Base-by-base conservation (phyloP, 2,888 invertebrate genomes). In the Penaeus monodon region DNA sequence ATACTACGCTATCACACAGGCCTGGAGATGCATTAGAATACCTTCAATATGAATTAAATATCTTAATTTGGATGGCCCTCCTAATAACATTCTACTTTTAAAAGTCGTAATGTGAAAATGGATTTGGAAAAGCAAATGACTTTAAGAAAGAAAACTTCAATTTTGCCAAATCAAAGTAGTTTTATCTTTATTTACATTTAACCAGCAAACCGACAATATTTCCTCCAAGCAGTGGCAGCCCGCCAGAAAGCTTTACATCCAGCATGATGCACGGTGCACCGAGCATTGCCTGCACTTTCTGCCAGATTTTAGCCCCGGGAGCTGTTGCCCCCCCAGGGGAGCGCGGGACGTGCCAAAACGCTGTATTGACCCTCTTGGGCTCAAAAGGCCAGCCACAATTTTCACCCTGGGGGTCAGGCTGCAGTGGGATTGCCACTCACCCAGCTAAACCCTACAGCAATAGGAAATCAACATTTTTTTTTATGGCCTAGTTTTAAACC, bases 231-330 rank as follows among this genome's bases (percentile, higher is more conserved):
- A 76, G 82, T 78, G 85, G 88, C 88, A 88, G 88, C 88, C 88
- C 88, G 85, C 88, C 88, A 88, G 88, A 88, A 88, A 88, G 88
- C 88, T 81, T 85, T 88, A 85, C 88, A 88, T 88, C 88, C 88
- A 88, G 88, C 88, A 88, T 88, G 88, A 88, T 88, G 88, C 88
- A 81, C 82, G 85, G 81, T 85, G 85, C 85, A 68, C 85, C 81
- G 68, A 82, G 88, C 88, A 88, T 88, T 85, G 88, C 88, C 88
- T 88, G 88, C 88, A 88, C 88, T 88, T n/a, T 88, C 80, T 88
- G 88, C 88, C 88, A 88, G 88, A 88, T 88, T 88, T 84, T 81
- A 88, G 88, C 88, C 88, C 88, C 88, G 85, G 85, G 88, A 85
- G 85, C 85, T 85, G 85, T 76, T 88, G 85, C 85, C 88, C 76